Base-by-base conservation (phyloP, 2,797 vertebrate species). In the Crax fasciolata region DNA sequence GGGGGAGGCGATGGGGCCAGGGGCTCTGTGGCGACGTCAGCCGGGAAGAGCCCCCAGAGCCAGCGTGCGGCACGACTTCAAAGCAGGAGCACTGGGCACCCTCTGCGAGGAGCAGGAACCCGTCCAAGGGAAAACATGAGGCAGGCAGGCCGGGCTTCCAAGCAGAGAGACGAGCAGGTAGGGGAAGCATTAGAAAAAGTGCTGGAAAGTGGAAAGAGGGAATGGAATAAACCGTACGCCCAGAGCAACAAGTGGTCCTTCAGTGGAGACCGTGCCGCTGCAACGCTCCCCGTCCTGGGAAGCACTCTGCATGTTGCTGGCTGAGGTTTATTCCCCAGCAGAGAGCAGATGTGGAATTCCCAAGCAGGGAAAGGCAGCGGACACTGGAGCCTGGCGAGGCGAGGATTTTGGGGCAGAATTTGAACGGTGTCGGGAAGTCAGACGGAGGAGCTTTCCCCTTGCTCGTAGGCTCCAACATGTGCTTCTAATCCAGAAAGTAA, bases 81-180 rank as follows among this genome's bases (percentile, higher is more conserved):
- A 97, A 97, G 94, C 52, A 27, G 51, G 61, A 95, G 89, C 83
- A 13, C 6, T 77, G 91, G 90, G 79, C 89, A 96, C 48, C 79
- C 52, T 74, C 71, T 91, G 41, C 48, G 28, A 51, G 72, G 43
- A 94, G 63, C 62, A 80, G 87, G 91, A 95, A 87, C 16, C 6
- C 77, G 54, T 58, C 87, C 92, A 93, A 92, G 85, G 87, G 93
- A 94, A 96, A 97, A 94, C 86, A 93, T 96, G 94, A 97, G 91
- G 80, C 73, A 77, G 87, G 27, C 74, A 63, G 46, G 35, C 84
- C 92, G 87, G 86, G 91, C 87, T 84, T 92, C 93, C 84, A 70
- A 87, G 86, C 23, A 81, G 87, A 94, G 89, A 95, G 77, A 32
- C 68, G 38, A 70, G 39, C 87, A 97, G 55, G 87, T 87, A 94